phyloP scores from a whole-genome alignment of 2,113 vertebrate genomes.

The Panthera uncia region DNA sequence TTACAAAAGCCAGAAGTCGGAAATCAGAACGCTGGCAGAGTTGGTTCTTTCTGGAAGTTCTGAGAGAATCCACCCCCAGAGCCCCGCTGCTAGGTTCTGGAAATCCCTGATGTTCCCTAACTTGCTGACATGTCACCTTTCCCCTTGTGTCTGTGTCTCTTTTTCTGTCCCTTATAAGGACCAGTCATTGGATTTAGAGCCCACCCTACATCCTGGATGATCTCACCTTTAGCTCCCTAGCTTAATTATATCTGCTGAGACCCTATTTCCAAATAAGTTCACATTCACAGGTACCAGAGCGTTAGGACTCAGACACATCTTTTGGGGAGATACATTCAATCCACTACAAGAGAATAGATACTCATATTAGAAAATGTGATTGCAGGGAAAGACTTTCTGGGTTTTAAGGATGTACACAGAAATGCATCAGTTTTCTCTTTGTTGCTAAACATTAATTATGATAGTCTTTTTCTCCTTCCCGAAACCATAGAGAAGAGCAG shows the following conservation, averaged over 20 bases:
- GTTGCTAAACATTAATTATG: conserved; percentile 28
- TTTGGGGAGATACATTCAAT: not conserved
- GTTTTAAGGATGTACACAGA: conserved; percentile 13
- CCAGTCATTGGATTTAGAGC: not conserved
- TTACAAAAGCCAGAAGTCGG: not conserved
- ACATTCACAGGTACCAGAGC: not conserved
- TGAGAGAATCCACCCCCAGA: not conserved
- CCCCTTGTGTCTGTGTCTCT: not conserved
- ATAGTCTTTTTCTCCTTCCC: not conserved
- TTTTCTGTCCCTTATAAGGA: not conserved
- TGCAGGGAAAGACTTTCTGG: conserved; percentile 7
- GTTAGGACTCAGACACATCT: not conserved
- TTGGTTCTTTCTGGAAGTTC: not conserved
- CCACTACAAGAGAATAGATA: not conserved
- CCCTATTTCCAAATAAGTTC: not conserved
- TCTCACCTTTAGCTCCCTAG: not conserved
- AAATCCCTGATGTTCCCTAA: not conserved
- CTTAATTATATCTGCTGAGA: not conserved
- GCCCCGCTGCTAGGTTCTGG: not conserved
- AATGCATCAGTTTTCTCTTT: not conserved
- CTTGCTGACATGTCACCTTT: not conserved
- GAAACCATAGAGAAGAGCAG: not conserved
- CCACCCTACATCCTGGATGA: not conserved
- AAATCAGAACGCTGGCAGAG: not conserved
- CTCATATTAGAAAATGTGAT: not conserved